Evolutionary conservation across 2,797 vertebrate genomes (phyloP).

Genomic region (Falco naumanni): DNA sequence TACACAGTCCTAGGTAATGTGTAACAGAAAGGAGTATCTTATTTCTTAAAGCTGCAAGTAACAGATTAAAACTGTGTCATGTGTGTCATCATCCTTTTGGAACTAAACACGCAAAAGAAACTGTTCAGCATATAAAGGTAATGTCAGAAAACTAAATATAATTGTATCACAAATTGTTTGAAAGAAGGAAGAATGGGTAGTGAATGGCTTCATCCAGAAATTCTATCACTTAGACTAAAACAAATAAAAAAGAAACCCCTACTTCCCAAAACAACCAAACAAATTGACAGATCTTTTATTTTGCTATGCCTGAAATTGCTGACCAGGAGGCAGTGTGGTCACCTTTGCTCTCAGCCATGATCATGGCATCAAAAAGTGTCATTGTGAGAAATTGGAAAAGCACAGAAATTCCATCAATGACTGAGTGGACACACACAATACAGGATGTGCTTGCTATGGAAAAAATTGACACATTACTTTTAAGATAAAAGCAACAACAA

Average conservation of each 20-base stretch:
- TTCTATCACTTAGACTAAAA: neutral
- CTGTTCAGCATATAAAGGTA: neutral
- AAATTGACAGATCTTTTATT: slow-evolving; percentile 41
- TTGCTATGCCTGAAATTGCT: slow-evolving; percentile 29
- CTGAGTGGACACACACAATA: slow-evolving; percentile 25
- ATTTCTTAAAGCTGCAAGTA: neutral
- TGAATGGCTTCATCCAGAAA: neutral
- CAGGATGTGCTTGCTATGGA: slow-evolving; percentile 23
- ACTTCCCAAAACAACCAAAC: neutral
- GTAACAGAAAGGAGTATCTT: neutral
- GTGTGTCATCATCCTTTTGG: neutral
- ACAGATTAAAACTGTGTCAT: neutral
- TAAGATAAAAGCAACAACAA: slow-evolving; percentile 26
- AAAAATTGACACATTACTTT: slow-evolving; percentile 32
- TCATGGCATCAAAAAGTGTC: neutral
- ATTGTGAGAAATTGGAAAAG: slow-evolving; percentile 60
- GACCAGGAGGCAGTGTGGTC: slow-evolving; percentile 7
- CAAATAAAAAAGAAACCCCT: neutral
- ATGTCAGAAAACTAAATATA: neutral
- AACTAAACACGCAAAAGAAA: neutral
- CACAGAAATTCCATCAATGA: slow-evolving; percentile 55
- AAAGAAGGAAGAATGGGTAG: neutral
- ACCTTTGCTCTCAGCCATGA: slow-evolving; percentile 22
- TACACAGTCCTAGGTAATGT: neutral
- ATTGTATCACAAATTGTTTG: neutral